Base-by-base conservation (phyloP, 2,113 vertebrate species). In the Desmodus rotundus region DNA sequence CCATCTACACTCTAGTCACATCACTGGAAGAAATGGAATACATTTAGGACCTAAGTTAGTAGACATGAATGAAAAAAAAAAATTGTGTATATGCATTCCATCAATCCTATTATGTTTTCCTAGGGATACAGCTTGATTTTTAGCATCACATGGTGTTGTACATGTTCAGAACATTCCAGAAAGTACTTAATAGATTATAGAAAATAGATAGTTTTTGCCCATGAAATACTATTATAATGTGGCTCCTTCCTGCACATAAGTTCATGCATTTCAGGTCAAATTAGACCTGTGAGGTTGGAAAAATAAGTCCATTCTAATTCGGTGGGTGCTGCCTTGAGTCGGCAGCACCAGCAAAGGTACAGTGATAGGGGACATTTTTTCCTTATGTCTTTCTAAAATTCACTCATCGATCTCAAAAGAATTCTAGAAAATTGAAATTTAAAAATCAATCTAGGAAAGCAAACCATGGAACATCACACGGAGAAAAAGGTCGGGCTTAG, bases 361-460 rank as follows among this genome's bases (percentile, higher is more conserved):
- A 31, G 70, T 28, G 50, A 67, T 76, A 80, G 31, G 82, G 73
- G 36, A 61, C 61, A 36, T 68, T 61, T 20, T 56, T 81, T 76
- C 45, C 33, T 78, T 93, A 61, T 31, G 3, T 58, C 54, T 56
- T 43, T 80, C 68, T 65, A 20, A 6, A 33, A 31, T 81, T 72
- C 88, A 38, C 67, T 88, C n/a, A 50, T 77, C 0, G 8, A 67
- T 88, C 76, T 93, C 33, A 43, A 28, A 85, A 81, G 52, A 94
- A 89, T 89, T 95, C 63, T 92, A 96, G 87, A 74, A 95, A 94
- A 70, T 68, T 50, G 43, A 91, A 86, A 88, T 91, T 96, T 82
- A 58, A 89, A 93, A 94, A 86, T 93, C 92, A 87, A 17, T 91
- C 43, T 70, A 26, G 45, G 54, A 95, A 94, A 83, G 33, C 68